Percentiles rank a stretch among this genome's conserved stretches.
phyloP scores from a whole-genome alignment of 2,888 invertebrate genomes.

The Synergus umbraculus region DNA sequence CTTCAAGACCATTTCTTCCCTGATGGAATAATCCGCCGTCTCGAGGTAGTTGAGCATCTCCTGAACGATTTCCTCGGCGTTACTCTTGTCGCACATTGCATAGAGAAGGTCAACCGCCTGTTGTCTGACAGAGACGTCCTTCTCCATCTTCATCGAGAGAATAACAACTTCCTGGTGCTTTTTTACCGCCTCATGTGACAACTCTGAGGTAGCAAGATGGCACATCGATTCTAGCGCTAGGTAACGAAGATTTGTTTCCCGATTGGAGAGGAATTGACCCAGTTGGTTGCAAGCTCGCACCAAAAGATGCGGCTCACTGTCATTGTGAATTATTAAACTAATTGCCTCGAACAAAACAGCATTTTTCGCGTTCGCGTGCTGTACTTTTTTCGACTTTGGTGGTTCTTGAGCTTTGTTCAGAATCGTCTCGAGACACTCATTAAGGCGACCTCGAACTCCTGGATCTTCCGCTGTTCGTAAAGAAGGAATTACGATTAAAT shows the following conservation, averaged over 20 bases:
- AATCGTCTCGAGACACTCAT: constrained; percentile 98
- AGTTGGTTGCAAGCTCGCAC: constrained; percentile 99
- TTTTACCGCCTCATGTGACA: constrained; percentile 99
- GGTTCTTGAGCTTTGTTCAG: constrained; percentile 99
- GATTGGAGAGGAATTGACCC: constrained; percentile 97
- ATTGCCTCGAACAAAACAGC: constrained; percentile 99
- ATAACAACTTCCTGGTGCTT: constrained; percentile 99
- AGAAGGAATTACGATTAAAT: not conserved
- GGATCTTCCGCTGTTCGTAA: constrained; percentile 88
- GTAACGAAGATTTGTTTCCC: constrained; percentile 98
- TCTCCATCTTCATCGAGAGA: constrained; percentile 99
- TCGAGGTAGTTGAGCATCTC: constrained; percentile 99
- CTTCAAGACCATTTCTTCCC: constrained; percentile 99
- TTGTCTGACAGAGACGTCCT: constrained; percentile 98
- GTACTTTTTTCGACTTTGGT: constrained; percentile 99
- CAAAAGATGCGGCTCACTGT: constrained; percentile 96
- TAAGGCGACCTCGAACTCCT: constrained; percentile 95
- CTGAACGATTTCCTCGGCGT: constrained; percentile 99
- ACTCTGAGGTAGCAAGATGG: constrained; percentile 98
- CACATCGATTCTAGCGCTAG: constrained; percentile 99
- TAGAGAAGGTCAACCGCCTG: constrained; percentile 98
- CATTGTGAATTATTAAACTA: constrained; percentile 99
- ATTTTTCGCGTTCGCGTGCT: constrained; percentile 99
- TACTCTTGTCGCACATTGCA: constrained; percentile 99
- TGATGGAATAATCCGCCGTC: constrained; percentile 99